Conservation (phyloP, 2,888 invertebrate species). For the Emmelina monodactyla region DNA sequence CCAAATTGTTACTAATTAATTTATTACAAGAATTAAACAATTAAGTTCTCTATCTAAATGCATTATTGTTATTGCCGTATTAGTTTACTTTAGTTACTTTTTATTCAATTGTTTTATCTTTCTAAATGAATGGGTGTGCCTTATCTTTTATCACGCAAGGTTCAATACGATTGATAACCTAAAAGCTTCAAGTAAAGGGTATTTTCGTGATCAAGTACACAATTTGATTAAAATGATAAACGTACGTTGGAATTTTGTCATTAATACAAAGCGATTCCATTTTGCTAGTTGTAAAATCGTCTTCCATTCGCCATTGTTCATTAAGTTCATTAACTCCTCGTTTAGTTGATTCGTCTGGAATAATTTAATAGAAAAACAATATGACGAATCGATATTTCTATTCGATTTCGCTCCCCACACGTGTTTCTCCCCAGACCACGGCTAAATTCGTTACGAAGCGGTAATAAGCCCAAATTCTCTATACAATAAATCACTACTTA, state of each 20-base stretch:
- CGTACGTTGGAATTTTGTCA: neutral
- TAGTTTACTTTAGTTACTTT: conserved; percentile 25
- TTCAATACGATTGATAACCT: conserved; percentile 29
- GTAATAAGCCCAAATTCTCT: conserved; percentile 12
- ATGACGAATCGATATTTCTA: too few relatives aligned
- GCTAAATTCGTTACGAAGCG: neutral
- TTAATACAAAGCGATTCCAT: neutral
- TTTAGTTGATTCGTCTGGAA: too few relatives aligned
- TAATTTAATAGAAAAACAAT: too few relatives aligned
- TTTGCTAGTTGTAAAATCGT: too few relatives aligned
- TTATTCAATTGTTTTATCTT: conserved; percentile 60
- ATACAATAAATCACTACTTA: conserved; percentile 16
- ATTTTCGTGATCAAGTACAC: neutral
- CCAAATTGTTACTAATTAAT: conserved; percentile 61
- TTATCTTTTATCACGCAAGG: conserved; percentile 49
- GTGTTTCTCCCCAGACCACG: neutral
- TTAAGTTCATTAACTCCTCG: too few relatives aligned
- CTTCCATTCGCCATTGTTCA: too few relatives aligned
- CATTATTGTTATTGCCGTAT: conserved; percentile 50
- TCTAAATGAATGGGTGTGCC: conserved; percentile 48
- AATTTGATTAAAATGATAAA: conserved; percentile 1
- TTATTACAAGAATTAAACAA: conserved; percentile 65
- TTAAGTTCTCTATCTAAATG: conserved; percentile 56
- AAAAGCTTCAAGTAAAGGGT: conserved; percentile 5
- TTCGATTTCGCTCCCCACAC: conserved; percentile 13